These are phyloP conservation scores for Drosophila rhopaloa DNA, from an alignment of 1,140 invertebrate species.

Conservation along the genomic window DNA sequence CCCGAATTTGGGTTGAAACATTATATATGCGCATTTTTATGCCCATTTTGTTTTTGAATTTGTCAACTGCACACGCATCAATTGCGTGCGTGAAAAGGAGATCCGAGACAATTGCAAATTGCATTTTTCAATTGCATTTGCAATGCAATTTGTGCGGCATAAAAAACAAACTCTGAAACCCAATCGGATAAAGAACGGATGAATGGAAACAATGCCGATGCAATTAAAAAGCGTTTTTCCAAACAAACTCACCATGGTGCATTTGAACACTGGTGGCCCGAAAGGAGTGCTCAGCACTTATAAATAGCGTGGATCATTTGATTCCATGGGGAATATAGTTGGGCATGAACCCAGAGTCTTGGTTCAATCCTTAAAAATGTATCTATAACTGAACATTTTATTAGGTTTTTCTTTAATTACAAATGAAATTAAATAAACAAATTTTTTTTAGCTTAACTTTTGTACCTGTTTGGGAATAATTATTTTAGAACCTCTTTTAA, in stretches of 20 bases:
- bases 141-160: conserved; percentile 37
- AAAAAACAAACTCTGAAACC: conserved; percentile 13
- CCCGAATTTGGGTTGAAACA: conserved; percentile 13
- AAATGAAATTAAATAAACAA: no score
- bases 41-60: conserved; percentile 51
- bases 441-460: no score
- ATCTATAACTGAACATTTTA: no score
- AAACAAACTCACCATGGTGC: conserved; percentile 32
- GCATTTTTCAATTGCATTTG: conserved; percentile 46
- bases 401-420: no score
- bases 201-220: conserved; percentile 56
- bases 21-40: conserved; percentile 74
- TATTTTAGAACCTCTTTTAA: no score
- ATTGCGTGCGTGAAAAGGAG: conserved; percentile 30
- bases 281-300: background rate
- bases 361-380: background rate
- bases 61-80: conserved; percentile 61
- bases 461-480: no score
- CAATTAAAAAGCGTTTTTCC: conserved; percentile 60
- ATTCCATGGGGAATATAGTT: conserved; percentile 1
- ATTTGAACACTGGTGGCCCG: conserved; percentile 4
- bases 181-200: conserved; percentile 25
- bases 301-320: conserved; percentile 6
- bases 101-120: conserved; percentile 53
- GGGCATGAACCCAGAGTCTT: background rate